Evolutionary conservation across 2,113 vertebrate genomes (phyloP).

Genomic region (Prunella fulvescens): DNA sequence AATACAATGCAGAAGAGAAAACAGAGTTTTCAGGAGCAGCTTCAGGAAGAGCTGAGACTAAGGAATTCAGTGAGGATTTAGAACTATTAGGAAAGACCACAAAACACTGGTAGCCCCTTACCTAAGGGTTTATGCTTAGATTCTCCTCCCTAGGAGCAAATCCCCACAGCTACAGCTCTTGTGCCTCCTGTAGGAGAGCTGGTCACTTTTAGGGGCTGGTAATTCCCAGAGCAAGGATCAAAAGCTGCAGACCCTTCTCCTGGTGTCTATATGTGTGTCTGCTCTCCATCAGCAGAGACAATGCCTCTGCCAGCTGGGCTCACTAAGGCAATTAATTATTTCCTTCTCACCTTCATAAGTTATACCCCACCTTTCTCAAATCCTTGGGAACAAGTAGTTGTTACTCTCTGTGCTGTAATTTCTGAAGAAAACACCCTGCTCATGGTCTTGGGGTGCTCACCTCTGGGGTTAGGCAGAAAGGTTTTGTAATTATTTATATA

Average conservation of each 20-base stretch:
- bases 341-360: background rate
- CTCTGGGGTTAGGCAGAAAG: background rate
- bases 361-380: background rate
- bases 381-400: accelerated
- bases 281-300: background rate
- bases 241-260: accelerated
- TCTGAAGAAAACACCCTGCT: background rate
- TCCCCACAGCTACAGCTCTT: background rate
- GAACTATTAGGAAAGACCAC: background rate
- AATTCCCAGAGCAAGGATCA: accelerated
- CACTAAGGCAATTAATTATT: background rate
- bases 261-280: background rate
- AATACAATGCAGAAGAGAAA: background rate
- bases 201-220: accelerated
- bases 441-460: accelerated
- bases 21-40: background rate
- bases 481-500: background rate
- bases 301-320: background rate
- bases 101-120: accelerated
- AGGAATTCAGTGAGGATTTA: background rate
- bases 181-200: background rate
- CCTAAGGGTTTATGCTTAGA: accelerated
- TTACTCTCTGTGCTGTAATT: background rate
- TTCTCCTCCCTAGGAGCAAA: background rate
- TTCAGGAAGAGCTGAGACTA: accelerated